A percentile compares a stretch with the other conserved stretches of the same genome.
These are phyloP conservation scores for Cephus pygmeus DNA, from an alignment of 2,888 invertebrate genomes.

Conservation along the genomic window DNA sequence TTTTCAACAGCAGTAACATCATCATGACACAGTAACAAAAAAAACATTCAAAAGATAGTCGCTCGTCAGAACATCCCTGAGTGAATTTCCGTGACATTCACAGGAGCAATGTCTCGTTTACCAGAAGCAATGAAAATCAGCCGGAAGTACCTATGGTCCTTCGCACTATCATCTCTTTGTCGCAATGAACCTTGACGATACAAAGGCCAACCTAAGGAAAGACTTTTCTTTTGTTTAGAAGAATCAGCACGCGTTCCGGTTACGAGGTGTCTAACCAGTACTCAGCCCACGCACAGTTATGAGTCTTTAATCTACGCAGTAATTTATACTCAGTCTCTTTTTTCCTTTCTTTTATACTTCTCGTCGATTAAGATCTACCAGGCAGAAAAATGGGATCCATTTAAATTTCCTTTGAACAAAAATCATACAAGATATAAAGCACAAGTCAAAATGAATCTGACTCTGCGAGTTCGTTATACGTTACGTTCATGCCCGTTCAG, in stretches of 20 bases:
- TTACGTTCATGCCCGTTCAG: neutral
- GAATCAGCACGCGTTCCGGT: neutral
- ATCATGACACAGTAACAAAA: neutral
- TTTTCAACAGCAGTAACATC: neutral
- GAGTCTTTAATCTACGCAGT: conserved; percentile 22
- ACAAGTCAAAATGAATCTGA: neutral
- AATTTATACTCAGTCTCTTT: conserved; percentile 19
- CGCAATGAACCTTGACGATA: neutral
- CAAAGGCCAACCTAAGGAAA: neutral
- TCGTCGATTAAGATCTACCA: neutral
- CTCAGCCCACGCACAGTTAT: conserved; percentile 21
- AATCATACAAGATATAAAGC: neutral
- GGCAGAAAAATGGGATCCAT: neutral
- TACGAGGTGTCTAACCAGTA: conserved; percentile 14
- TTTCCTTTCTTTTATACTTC: neutral
- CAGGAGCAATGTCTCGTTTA: neutral
- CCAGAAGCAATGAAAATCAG: neutral
- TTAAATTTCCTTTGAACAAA: neutral
- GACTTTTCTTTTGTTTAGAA: neutral
- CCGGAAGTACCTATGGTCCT: neutral
- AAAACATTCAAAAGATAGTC: neutral
- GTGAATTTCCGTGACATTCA: neutral
- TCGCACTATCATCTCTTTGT: neutral
- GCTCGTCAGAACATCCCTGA: neutral
- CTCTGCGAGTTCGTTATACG: neutral